A percentile compares a stretch with the other conserved stretches of the same genome.
Conservation (phyloP, 2,113 vertebrate species). For the Stercorarius parasiticus region DNA sequence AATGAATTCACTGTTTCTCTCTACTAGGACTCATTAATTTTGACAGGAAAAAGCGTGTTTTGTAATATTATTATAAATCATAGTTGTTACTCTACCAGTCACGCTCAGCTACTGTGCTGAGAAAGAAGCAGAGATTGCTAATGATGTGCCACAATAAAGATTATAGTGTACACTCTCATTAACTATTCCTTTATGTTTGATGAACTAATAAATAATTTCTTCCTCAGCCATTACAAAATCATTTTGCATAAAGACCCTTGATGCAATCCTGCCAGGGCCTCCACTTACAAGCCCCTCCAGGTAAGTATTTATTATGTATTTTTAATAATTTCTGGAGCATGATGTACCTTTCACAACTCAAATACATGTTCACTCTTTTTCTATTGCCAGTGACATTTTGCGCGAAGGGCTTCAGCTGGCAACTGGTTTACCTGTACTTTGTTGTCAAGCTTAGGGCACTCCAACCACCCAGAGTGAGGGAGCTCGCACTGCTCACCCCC, state of each 20-base stretch:
- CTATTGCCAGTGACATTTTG: background rate
- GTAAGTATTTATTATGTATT: conserved; percentile 33
- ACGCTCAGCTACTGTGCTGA: background rate
- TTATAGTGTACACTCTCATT: conserved; percentile 48
- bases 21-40: background rate
- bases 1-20: background rate
- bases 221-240: conserved; percentile 50
- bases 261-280: background rate
- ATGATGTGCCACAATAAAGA: conserved; percentile 50
- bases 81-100: background rate
- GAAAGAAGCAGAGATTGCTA: conserved; percentile 11
- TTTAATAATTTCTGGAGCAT: background rate
- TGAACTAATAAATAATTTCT: conserved; percentile 65
- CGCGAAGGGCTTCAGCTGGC: background rate
- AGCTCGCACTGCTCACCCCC: background rate
- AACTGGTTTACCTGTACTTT: background rate
- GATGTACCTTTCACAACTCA: background rate
- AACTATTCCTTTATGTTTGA: conserved; percentile 39
- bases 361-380: background rate
- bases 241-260: conserved; percentile 25
- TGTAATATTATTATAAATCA: conserved; percentile 9
- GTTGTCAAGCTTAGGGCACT: background rate
- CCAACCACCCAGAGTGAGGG: rapidly evolving
- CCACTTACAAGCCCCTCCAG: background rate
- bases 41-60: background rate